A percentile compares a stretch with the other conserved stretches of the same genome.
Evolutionary conservation across 2,888 invertebrate genomes (phyloP).

Genomic region (Tenthredo mesomela): DNA sequence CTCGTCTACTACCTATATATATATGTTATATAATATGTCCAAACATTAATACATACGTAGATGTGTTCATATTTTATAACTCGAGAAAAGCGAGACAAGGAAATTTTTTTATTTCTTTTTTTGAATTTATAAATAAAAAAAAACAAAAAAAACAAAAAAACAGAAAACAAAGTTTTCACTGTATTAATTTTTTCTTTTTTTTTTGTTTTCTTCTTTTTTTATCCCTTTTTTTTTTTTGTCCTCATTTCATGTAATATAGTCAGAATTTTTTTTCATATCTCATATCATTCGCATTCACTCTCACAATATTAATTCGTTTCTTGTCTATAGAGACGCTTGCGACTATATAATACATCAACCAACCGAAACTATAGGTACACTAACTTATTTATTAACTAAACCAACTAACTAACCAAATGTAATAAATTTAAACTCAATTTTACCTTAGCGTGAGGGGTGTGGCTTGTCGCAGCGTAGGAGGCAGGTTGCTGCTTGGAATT

Average conservation of each 20-base stretch:
- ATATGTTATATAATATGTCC: neutral
- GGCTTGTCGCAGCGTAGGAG: constrained; percentile 73
- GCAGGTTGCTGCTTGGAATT: constrained; percentile 70
- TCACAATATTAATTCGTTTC: neutral
- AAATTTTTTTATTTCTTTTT: too few species aligned
- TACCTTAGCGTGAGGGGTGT: constrained; percentile 75
- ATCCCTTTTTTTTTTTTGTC: too few species aligned
- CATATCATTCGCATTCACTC: too few species aligned
- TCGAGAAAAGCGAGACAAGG: too few species aligned
- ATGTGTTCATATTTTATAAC: too few species aligned
- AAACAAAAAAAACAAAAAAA: too few species aligned
- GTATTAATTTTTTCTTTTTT: neutral
- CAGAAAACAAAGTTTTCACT: neutral
- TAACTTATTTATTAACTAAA: neutral
- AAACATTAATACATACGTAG: too few species aligned
- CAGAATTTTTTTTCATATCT: neutral
- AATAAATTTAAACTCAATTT: constrained; percentile 20
- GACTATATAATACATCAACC: neutral
- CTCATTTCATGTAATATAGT: too few species aligned
- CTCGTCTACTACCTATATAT: neutral
- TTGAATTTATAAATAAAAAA: too few species aligned
- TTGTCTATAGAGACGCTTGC: neutral
- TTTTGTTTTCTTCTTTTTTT: neutral
- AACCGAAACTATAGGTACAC: neutral
- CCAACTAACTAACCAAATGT: neutral